phyloP scores from a whole-genome alignment of 2,888 invertebrate genomes.

The Salticus scenicus region DNA sequence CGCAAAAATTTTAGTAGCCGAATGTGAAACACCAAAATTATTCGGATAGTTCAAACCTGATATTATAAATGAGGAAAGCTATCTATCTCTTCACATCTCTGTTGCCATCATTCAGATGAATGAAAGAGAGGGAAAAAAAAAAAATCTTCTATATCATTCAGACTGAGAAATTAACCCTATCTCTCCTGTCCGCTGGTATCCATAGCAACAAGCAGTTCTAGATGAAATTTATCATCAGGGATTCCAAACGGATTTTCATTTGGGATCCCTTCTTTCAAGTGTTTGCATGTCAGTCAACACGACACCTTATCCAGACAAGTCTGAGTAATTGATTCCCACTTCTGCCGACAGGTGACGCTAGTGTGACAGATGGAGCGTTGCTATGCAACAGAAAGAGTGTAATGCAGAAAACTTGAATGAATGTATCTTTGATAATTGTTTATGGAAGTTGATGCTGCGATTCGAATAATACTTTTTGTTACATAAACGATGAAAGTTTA shows the following conservation, averaged over 20 bases:
- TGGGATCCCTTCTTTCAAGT: slow-evolving; percentile 44
- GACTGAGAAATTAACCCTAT: slow-evolving; percentile 58
- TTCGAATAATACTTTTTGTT: no score
- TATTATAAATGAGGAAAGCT: neutral
- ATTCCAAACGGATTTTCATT: slow-evolving; percentile 49
- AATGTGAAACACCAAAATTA: neutral
- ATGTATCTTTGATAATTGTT: neutral
- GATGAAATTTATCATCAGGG: slow-evolving; percentile 59
- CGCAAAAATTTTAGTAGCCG: no score
- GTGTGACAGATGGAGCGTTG: slow-evolving; percentile 45
- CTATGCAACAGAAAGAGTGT: slow-evolving; percentile 30
- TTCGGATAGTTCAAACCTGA: neutral
- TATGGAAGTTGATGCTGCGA: neutral
- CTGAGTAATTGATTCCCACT: slow-evolving; percentile 59
- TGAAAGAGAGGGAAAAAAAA: neutral
- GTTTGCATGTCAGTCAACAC: slow-evolving; percentile 22
- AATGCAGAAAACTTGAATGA: slow-evolving; percentile 11
- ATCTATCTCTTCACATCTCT: slow-evolving; percentile 7
- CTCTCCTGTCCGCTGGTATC: slow-evolving; percentile 21
- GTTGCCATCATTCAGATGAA: neutral
- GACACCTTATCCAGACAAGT: slow-evolving; percentile 37
- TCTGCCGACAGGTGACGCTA: slow-evolving; percentile 65
- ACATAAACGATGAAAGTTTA: no score
- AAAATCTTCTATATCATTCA: neutral
- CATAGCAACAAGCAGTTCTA: slow-evolving; percentile 50